phyloP scores from a whole-genome alignment of 2,797 vertebrate species.

The Sebastes taczanowskii region DNA sequence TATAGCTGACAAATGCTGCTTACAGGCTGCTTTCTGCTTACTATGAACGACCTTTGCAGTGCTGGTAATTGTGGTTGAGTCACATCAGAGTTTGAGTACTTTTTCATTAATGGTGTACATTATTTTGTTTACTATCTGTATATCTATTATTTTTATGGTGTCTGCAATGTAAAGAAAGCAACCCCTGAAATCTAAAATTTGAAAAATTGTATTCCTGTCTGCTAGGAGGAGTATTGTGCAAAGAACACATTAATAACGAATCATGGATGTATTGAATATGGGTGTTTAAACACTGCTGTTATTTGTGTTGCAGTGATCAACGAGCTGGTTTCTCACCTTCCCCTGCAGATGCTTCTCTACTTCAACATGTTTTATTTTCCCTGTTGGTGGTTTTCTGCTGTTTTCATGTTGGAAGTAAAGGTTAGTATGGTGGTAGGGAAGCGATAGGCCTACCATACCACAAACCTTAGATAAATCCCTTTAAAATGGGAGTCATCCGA shows the following conservation, averaged over 20 bases:
- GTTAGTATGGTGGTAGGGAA: constrained; percentile 54
- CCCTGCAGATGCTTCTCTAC: constrained; percentile 90
- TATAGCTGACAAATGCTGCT: not conserved
- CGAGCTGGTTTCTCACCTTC: constrained; percentile 82
- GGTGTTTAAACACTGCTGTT: not conserved
- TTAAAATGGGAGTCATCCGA: not conserved
- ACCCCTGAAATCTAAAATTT: not conserved
- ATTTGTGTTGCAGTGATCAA: constrained; percentile 66
- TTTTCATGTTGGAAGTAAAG: constrained; percentile 88
- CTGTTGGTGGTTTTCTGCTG: constrained; percentile 86
- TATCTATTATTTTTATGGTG: not conserved
- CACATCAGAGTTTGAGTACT: not conserved
- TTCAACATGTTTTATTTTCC: constrained; percentile 89
- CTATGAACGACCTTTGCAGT: not conserved
- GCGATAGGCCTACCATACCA: not conserved
- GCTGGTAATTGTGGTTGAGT: not conserved
- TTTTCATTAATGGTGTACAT: not conserved
- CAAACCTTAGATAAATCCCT: not conserved
- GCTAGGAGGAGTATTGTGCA: not conserved
- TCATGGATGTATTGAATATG: not conserved
- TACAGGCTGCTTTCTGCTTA: not conserved
- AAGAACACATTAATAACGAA: not conserved
- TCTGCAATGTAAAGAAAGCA: not conserved
- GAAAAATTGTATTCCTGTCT: not conserved
- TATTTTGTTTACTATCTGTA: not conserved